Percentiles rank a stretch among this genome's conserved stretches.
These are phyloP conservation scores for Todiramphus chloris DNA, from an alignment of 2,113 vertebrate genomes.

Conservation along the genomic window DNA sequence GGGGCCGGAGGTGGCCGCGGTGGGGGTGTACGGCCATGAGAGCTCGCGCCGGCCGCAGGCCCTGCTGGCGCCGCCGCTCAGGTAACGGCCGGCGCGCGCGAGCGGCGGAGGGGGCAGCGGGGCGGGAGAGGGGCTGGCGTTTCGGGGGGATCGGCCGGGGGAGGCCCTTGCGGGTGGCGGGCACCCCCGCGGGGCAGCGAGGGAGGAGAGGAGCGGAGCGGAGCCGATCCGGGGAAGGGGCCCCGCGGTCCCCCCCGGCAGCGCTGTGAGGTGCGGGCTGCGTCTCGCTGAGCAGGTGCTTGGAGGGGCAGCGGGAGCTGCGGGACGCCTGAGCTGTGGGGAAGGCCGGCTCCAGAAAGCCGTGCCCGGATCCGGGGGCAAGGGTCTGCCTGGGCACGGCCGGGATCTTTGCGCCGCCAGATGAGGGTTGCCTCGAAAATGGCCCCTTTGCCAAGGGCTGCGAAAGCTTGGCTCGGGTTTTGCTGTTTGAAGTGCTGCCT, in stretches of 20 bases:
- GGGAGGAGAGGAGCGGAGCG: neutral
- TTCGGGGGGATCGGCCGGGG: neutral
- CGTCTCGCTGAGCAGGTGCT: neutral
- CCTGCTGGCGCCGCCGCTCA: constrained; percentile 29
- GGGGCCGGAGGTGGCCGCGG: neutral
- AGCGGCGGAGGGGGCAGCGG: neutral
- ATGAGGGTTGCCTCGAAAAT: neutral
- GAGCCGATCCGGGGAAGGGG: neutral
- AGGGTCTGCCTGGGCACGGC: neutral
- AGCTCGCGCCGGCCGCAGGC: neutral
- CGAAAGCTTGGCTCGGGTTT: neutral
- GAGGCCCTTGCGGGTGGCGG: neutral
- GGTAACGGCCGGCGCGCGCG: constrained; percentile 19
- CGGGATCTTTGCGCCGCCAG: neutral
- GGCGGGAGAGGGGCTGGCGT: neutral
- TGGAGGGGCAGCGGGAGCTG: neutral
- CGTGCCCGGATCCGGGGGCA: neutral
- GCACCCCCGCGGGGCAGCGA: too few species aligned
- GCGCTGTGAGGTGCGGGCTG: neutral
- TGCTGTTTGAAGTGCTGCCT: neutral
- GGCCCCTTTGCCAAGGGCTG: neutral
- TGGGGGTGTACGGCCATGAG: neutral
- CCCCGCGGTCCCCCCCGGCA: neutral
- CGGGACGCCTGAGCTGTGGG: neutral
- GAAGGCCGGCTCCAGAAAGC: neutral